Percentiles rank a stretch among this genome's conserved stretches.
phyloP scores from a whole-genome alignment of 2,797 vertebrate genomes.

The Aratinga solstitialis region DNA sequence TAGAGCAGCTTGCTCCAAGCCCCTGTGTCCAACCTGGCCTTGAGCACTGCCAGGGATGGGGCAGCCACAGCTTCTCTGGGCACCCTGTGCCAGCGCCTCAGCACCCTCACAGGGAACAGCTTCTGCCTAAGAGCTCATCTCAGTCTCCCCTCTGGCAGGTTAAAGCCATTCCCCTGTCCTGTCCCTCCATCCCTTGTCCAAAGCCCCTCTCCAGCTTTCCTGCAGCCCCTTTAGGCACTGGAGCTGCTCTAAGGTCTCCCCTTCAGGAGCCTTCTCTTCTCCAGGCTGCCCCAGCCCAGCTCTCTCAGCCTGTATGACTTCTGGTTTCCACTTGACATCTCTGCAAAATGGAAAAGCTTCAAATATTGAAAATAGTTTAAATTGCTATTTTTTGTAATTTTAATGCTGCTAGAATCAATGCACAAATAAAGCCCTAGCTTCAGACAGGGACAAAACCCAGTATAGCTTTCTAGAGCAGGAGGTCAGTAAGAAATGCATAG shows the following conservation, averaged over 20 bases:
- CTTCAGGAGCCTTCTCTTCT: background rate
- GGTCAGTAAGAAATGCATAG: background rate
- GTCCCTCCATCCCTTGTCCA: too few species aligned
- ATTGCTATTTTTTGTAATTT: accelerated
- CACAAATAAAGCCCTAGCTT: background rate
- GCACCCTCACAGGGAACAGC: too few species aligned
- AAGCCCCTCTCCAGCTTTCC: too few species aligned
- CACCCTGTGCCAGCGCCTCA: too few species aligned
- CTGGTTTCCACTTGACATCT: background rate
- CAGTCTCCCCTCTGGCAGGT: too few species aligned
- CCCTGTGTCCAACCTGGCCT: too few species aligned
- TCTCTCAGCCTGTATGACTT: background rate
- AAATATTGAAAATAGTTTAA: background rate
- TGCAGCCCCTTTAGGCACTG: too few species aligned
- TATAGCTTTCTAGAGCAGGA: background rate
- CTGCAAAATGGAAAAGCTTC: background rate
- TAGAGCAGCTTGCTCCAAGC: too few species aligned
- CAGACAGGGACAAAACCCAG: accelerated
- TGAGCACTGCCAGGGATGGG: too few species aligned
- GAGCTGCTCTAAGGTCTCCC: background rate
- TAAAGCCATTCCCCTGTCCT: too few species aligned
- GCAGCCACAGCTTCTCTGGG: too few species aligned
- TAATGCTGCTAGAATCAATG: background rate
- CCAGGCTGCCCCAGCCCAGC: background rate
- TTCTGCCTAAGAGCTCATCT: too few species aligned